These are phyloP conservation scores for Torymus auratus DNA, from an alignment of 2,888 invertebrate species.

Conservation along the genomic window DNA sequence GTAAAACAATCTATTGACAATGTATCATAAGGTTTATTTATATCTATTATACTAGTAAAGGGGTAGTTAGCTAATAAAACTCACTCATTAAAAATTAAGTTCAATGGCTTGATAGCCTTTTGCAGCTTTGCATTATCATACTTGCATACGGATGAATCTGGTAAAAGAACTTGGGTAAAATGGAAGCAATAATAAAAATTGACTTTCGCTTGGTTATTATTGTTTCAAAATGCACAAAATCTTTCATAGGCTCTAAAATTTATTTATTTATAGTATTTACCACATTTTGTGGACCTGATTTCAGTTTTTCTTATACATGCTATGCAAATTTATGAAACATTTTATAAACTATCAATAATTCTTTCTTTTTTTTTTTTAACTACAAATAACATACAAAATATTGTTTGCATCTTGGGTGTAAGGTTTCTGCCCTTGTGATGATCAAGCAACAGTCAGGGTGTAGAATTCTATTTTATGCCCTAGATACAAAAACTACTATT, in stretches of 20 bases:
- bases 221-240: constrained; percentile 57
- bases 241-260: constrained; percentile 55
- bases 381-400: neutral
- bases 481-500: neutral
- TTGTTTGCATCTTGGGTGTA: neutral
- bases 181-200: constrained; percentile 60
- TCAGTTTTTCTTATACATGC: constrained; percentile 23
- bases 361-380: too few relatives aligned
- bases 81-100: constrained; percentile 64
- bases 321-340: constrained; percentile 39
- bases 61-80: constrained; percentile 67
- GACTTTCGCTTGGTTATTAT: constrained; percentile 56
- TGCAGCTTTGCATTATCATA: constrained; percentile 71
- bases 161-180: constrained; percentile 65
- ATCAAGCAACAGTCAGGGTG: too few relatives aligned
- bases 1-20: constrained; percentile 45
- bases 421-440: too few relatives aligned
- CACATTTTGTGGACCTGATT: constrained; percentile 58
- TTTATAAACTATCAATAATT: neutral
- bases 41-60: constrained; percentile 59
- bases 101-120: constrained; percentile 66
- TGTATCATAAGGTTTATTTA: constrained; percentile 52
- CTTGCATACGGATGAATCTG: constrained; percentile 65
- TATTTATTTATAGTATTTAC: constrained; percentile 54
- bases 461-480: too few relatives aligned